A percentile compares a stretch with the other conserved stretches of the same genome.
phyloP scores from a whole-genome alignment of 2,797 vertebrate species.

The Xenentodon cancila region DNA sequence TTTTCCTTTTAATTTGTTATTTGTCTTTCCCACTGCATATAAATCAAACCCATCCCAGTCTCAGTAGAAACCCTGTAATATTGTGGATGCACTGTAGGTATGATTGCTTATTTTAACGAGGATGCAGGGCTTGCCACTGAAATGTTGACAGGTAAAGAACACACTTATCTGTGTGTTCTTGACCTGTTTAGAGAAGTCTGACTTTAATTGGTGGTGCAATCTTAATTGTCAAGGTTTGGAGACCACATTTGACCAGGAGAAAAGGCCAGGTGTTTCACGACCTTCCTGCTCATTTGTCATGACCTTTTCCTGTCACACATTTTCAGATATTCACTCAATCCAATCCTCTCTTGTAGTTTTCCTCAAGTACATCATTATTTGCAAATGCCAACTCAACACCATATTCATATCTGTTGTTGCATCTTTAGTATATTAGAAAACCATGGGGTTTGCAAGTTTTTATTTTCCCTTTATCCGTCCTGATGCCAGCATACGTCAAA shows the following conservation, averaged over 20 bases:
- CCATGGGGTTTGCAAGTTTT: slow-evolving; percentile 64
- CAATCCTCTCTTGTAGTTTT: slow-evolving; percentile 40
- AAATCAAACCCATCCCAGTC: no score
- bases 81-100: no score
- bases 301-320: slow-evolving; percentile 57
- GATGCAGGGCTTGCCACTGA: neutral
- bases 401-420: slow-evolving; percentile 55
- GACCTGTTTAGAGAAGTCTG: slow-evolving; percentile 10
- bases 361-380: slow-evolving; percentile 37
- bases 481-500: slow-evolving; percentile 26
- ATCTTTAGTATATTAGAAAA: slow-evolving; percentile 61
- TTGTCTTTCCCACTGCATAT: no score
- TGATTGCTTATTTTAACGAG: neutral
- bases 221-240: slow-evolving; percentile 44
- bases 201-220: slow-evolving; percentile 50
- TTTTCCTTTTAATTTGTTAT: no score
- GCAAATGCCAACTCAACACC: slow-evolving; percentile 49
- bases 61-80: no score
- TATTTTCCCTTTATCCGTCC: slow-evolving; percentile 19
- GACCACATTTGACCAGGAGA: slow-evolving; percentile 31
- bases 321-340: slow-evolving; percentile 56
- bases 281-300: slow-evolving; percentile 47
- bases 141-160: neutral
- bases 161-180: neutral
- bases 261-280: slow-evolving; percentile 21